Conservation (phyloP, 2,888 invertebrate genomes). For the Podabrus alpinus region DNA sequence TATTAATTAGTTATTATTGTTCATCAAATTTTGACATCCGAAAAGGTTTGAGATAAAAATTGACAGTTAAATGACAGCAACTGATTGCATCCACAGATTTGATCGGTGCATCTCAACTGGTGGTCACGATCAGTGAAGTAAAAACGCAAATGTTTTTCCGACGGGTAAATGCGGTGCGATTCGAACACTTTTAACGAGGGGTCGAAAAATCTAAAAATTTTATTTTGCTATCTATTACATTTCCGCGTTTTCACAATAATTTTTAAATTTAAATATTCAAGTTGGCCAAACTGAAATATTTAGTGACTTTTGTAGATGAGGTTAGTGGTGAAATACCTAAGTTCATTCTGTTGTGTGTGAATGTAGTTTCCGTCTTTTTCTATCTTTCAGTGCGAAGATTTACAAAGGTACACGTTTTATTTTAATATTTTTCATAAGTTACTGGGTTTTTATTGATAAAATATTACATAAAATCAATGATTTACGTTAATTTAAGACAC, state of each 20-base stretch:
- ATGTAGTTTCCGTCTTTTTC: background rate
- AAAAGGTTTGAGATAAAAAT: background rate
- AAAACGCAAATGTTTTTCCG: no score
- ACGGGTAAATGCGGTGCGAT: no score
- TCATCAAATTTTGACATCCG: background rate
- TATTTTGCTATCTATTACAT: no score
- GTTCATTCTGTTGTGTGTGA: background rate
- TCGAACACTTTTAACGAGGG: no score
- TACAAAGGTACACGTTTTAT: background rate
- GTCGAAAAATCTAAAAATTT: no score
- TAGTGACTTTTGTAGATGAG: background rate
- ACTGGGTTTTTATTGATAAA: background rate
- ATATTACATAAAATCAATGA: background rate
- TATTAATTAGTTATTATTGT: conserved; percentile 13
- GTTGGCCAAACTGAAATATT: background rate
- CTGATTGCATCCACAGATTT: background rate
- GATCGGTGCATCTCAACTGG: background rate
- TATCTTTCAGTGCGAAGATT: conserved; percentile 5
- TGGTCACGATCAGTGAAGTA: background rate
- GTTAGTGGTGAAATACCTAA: no score
- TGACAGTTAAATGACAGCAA: background rate
- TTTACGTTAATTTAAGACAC: background rate
- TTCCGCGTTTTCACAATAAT: no score
- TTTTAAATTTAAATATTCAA: background rate
- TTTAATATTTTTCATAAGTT: background rate